phyloP scores from a whole-genome alignment of 2,113 vertebrate genomes.

The Proteles cristata region DNA sequence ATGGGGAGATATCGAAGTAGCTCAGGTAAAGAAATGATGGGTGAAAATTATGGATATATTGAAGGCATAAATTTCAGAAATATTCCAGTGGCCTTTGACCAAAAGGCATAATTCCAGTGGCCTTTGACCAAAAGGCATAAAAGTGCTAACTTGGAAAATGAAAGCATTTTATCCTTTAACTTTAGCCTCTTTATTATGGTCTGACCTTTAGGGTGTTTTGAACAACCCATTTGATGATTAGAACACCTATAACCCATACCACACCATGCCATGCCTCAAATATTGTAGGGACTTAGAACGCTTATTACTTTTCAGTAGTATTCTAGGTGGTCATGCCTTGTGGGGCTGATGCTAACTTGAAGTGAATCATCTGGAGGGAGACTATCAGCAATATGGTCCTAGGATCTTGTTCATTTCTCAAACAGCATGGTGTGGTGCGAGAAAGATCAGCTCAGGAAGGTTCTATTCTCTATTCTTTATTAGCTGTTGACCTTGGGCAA shows the following conservation, averaged over 20 bases:
- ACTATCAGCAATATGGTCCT: not conserved
- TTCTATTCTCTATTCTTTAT: not conserved
- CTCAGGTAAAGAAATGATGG: not conserved
- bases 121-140: not conserved
- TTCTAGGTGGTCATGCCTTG: not conserved
- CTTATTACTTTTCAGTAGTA: no score
- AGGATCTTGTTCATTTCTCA: not conserved
- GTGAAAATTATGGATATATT: not conserved
- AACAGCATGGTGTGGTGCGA: accelerated
- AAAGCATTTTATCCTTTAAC: not conserved
- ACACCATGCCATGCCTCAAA: not conserved
- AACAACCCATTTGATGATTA: no score
- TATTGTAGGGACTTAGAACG: accelerated
- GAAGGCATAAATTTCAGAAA: not conserved
- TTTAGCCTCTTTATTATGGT: not conserved
- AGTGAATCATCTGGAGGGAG: not conserved
- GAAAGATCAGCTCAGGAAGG: not conserved
- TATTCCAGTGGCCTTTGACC: not conserved
- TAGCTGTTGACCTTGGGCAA: not conserved
- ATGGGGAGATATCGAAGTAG: not conserved
- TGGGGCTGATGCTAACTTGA: not conserved
- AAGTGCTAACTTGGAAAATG: not conserved
- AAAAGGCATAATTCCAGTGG: not conserved
- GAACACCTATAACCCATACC: accelerated
- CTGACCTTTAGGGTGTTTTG: not conserved